Evolutionary conservation across 2,113 vertebrate genomes (phyloP), one percentile per base, ranked within the genome.

Genomic region (Tenebrosternarchus preto): DNA sequence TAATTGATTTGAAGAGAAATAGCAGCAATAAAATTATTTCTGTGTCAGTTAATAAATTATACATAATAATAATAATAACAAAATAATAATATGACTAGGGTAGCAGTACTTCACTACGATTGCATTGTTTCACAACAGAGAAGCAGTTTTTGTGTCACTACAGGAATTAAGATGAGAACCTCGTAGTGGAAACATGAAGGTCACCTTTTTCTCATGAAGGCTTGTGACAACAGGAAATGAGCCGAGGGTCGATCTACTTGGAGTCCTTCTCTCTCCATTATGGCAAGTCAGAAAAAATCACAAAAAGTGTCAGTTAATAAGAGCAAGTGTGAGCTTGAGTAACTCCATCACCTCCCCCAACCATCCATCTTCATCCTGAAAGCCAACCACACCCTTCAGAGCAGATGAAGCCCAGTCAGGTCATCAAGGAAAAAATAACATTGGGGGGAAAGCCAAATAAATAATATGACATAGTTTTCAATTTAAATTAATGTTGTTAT

Each of bases 181-280:
- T 84, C 83, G 89, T 84, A 77, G 60, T 83, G 60, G 72, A 79
- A 43, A 78, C 63, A 73, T 90, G 88, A 93, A 93, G 87, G 92
- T 92, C 91, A 92, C 7, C 8, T 79, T 66, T 83, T 50, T 84
- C 86, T 91, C 89, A 90, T 89, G 87, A 91, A 89, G 61, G 25
- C 82, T 84, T 88, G 78, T 68, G 78, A 87, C 86, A 88, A 83
- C 31, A 57, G 82, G 80, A 91, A 93, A 93, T 88, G 89, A 89
- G 85, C 88, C 87, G 46, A 85, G 69, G 86, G 88, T 87, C 82
- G 63, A 89, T 88, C 84, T 89, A 81, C 90, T 93, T 82, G 85
- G 89, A 89, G 85, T 73, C 80, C 86, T 92, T 94, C 93, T 91
- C 85, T 88, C 90, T 86, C 85, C 84, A 92, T 93, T 94, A 94